Evolutionary conservation across 2,888 invertebrate species (phyloP).

Genomic region (Coremacera marginata): DNA sequence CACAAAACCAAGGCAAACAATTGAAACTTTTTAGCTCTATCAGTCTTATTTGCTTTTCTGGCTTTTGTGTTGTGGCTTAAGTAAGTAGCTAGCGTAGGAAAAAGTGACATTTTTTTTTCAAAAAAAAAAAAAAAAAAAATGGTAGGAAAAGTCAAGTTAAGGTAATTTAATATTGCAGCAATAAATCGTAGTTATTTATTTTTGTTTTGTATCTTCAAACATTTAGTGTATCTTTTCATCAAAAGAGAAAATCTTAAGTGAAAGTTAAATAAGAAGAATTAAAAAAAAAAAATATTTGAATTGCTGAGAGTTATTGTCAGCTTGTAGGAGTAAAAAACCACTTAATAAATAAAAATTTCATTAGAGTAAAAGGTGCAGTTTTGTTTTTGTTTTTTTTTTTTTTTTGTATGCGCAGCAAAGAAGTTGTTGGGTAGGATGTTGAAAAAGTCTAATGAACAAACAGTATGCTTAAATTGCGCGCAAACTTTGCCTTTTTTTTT

Average conservation of each 20-base stretch:
- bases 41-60: slow-evolving; percentile 7
- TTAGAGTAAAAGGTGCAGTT: background rate
- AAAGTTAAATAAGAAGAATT: background rate
- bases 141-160: background rate
- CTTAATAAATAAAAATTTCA: background rate
- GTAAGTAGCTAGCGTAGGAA: background rate
- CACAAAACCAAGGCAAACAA: no score
- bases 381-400: background rate
- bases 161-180: background rate
- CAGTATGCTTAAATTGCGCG: slow-evolving; percentile 13
- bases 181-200: background rate
- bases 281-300: background rate
- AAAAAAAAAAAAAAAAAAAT: no score
- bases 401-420: background rate
- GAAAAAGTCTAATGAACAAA: slow-evolving; percentile 20
- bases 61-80: background rate
- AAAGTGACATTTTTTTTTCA: no score
- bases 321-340: no score
- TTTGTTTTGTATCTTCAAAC: no score
- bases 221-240: background rate
- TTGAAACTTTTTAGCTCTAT: no score
- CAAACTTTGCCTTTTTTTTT: background rate
- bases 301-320: background rate
- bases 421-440: background rate
- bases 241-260: background rate